Conservation (phyloP, 2,113 vertebrate species). For the Eleginops maclovinus region DNA sequence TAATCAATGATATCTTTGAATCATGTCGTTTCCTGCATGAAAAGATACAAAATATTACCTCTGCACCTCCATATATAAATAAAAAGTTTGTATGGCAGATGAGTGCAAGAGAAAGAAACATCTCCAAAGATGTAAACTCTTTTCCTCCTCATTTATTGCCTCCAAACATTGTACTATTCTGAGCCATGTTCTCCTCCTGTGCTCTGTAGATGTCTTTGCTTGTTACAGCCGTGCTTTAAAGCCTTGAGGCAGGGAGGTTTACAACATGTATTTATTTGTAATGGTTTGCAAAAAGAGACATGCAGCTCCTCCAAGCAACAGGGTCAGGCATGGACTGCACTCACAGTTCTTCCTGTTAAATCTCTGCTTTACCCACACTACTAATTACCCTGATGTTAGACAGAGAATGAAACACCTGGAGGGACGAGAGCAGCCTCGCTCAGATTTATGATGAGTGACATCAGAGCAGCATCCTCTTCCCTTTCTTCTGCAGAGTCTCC, state of each 20-base stretch:
- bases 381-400: constrained; percentile 10
- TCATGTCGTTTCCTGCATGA: no score
- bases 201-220: background rate
- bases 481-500: constrained; percentile 6
- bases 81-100: background rate
- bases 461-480: background rate
- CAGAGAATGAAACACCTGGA: constrained; percentile 16
- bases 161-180: background rate
- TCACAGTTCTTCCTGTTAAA: background rate
- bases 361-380: background rate
- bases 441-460: background rate
- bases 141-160: background rate
- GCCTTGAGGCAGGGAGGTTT: background rate
- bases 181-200: background rate
- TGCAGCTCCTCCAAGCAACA: background rate
- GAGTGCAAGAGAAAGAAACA: background rate
- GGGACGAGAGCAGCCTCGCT: constrained; percentile 2
- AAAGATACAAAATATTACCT: no score
- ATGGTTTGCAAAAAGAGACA: constrained; percentile 11
- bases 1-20: no score
- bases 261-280: background rate
- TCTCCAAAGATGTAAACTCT: background rate
- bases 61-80: no score
- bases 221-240: background rate
- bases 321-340: background rate